phyloP scores from a whole-genome alignment of 2,888 invertebrate species.

The Ceramica pisi region DNA sequence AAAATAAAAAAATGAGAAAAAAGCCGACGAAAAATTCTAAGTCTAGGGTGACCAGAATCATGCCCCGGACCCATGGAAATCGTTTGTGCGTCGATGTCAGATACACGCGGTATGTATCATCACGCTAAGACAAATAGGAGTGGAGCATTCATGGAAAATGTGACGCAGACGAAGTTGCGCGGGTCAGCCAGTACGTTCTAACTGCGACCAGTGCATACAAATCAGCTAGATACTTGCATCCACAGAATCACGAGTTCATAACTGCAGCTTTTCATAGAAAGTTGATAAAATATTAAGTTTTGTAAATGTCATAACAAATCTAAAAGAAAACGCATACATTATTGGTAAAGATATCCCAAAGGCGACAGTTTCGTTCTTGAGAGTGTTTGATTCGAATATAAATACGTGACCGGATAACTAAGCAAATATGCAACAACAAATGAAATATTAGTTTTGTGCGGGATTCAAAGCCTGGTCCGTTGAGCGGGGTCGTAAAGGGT shows the following conservation, averaged over 20 bases:
- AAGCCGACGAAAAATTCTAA: too few relatives aligned
- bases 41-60: too few relatives aligned
- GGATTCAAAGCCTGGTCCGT: slow-evolving; percentile 57
- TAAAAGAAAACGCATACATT: slow-evolving; percentile 41
- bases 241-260: slow-evolving; percentile 1
- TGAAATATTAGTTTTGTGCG: slow-evolving; percentile 67
- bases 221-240: slow-evolving; percentile 1
- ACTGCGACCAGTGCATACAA: slow-evolving; percentile 14
- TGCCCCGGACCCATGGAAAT: too few relatives aligned
- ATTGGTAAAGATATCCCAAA: slow-evolving; percentile 26
- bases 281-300: not conserved
- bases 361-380: slow-evolving; percentile 41
- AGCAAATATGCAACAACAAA: slow-evolving; percentile 64
- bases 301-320: slow-evolving; percentile 20
- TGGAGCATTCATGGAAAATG: too few relatives aligned
- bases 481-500: not conserved
- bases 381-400: slow-evolving; percentile 28
- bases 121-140: too few relatives aligned
- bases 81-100: too few relatives aligned
- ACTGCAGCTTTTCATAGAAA: slow-evolving; percentile 11
- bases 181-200: too few relatives aligned
- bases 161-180: too few relatives aligned
- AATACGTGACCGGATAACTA: slow-evolving; percentile 43
- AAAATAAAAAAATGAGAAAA: too few relatives aligned
- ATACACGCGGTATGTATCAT: too few relatives aligned